These are phyloP conservation scores for Lepeophtheirus nordmannii DNA, from an alignment of 2,888 invertebrate species.

Conservation along the genomic window DNA sequence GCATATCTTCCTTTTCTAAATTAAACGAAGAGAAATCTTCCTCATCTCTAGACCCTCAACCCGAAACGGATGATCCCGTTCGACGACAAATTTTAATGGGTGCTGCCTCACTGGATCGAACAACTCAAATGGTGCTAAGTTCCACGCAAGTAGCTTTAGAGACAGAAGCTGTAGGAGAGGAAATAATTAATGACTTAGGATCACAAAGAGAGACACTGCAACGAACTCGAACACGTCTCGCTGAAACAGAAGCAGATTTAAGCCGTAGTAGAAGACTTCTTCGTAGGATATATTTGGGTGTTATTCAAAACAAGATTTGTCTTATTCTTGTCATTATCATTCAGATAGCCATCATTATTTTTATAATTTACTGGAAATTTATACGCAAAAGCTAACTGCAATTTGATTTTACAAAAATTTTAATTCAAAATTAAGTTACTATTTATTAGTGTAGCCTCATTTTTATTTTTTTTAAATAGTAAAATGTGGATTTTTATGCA, in stretches of 20 bases:
- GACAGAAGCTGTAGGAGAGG: slow-evolving; percentile 60
- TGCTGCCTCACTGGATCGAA: slow-evolving; percentile 42
- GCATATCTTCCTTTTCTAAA: slow-evolving; percentile 28
- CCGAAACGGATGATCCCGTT: slow-evolving; percentile 29
- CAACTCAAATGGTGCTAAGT: slow-evolving; percentile 43
- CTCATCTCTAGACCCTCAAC: too few species aligned
- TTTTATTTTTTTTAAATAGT: too few species aligned
- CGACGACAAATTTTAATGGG: slow-evolving; percentile 44
- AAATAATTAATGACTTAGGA: slow-evolving; percentile 56
- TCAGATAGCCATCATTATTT: slow-evolving; percentile 49
- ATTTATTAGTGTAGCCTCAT: too few species aligned
- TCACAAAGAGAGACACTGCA: slow-evolving; percentile 57
- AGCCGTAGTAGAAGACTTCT: slow-evolving; percentile 48
- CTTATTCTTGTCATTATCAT: slow-evolving; percentile 54
- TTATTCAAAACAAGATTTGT: slow-evolving; percentile 57
- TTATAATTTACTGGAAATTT: slow-evolving; percentile 47
- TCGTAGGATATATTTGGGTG: slow-evolving; percentile 49
- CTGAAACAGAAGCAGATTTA: slow-evolving; percentile 54
- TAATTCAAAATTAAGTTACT: too few species aligned
- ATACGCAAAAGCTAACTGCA: too few species aligned
- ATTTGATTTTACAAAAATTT: too few species aligned
- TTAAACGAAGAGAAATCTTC: slow-evolving; percentile 26
- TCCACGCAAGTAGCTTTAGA: slow-evolving; percentile 51
- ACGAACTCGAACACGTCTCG: slow-evolving; percentile 45
- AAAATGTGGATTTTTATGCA: too few species aligned